phyloP scores from a whole-genome alignment of 1,140 invertebrate species.

The Trachelipus rathkii region DNA sequence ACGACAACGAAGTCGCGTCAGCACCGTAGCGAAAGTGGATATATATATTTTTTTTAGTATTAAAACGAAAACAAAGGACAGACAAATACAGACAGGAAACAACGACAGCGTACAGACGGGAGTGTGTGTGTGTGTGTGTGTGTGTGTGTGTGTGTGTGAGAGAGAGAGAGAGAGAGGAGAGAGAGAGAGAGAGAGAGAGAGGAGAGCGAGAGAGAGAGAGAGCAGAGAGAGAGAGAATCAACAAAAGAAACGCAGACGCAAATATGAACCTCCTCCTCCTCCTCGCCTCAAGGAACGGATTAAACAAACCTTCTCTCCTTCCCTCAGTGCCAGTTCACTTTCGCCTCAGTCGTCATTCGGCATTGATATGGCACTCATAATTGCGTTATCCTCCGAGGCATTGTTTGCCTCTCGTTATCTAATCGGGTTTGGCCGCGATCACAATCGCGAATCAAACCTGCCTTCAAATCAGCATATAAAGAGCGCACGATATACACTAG shows the following conservation, averaged over 20 bases:
- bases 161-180: not conserved
- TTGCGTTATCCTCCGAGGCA: constrained; percentile 7
- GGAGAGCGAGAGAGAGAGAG: too few relatives aligned
- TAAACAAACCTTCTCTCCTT: constrained; percentile 2
- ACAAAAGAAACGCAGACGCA: too few relatives aligned
- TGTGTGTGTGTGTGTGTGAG: not conserved
- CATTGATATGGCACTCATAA: constrained; percentile 7
- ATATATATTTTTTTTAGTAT: too few relatives aligned
- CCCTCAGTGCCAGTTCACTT: not conserved
- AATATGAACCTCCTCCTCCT: too few relatives aligned
- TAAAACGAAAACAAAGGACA: too few relatives aligned
- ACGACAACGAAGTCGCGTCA: too few relatives aligned
- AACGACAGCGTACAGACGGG: too few relatives aligned
- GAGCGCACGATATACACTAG: too few relatives aligned
- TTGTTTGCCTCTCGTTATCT: constrained; percentile 9
- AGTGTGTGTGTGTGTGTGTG: too few relatives aligned
- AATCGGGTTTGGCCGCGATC: constrained; percentile 7
- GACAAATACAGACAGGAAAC: too few relatives aligned
- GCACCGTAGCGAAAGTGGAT: too few relatives aligned
- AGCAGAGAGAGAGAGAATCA: too few relatives aligned
- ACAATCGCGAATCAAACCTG: not conserved
- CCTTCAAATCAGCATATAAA: not conserved
- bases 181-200: not conserved
- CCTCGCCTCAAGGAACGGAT: not conserved
- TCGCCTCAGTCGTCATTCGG: constrained; percentile 1